phyloP scores from a whole-genome alignment of 2,888 invertebrate genomes.

The Erebia ligea region DNA sequence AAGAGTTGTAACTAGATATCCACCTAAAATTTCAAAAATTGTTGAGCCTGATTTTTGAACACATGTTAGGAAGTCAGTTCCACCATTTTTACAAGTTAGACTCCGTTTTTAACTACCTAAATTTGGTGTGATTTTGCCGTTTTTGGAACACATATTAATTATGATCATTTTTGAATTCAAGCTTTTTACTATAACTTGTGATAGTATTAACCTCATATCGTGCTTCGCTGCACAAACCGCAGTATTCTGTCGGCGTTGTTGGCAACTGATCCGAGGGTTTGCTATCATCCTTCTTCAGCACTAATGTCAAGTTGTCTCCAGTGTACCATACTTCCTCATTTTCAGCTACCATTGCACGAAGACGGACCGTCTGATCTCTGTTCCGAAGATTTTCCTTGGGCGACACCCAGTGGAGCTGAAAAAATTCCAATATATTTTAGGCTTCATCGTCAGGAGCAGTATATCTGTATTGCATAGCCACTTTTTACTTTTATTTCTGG shows the following conservation, averaged over 20 bases:
- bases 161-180: no score
- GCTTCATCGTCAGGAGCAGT: neutral
- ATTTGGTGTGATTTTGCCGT: no score
- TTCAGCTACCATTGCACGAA: constrained; percentile 74
- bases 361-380: constrained; percentile 56
- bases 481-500: no score
- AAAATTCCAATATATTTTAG: neutral
- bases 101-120: no score
- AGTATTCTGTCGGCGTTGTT: constrained; percentile 46
- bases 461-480: no score
- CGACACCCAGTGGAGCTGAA: constrained; percentile 74
- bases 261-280: constrained; percentile 64
- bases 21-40: no score
- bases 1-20: no score
- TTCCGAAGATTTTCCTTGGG: constrained; percentile 53
- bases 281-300: constrained; percentile 58
- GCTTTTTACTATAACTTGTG: no score
- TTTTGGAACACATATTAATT: no score
- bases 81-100: no score
- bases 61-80: no score
- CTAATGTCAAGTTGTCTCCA: constrained; percentile 57
- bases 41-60: no score
- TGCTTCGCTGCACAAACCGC: constrained; percentile 71
- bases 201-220: constrained; percentile 72
- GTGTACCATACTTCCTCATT: constrained; percentile 70